phyloP scores from a whole-genome alignment of 2,113 vertebrate genomes.

The Tenrec ecaudatus region DNA sequence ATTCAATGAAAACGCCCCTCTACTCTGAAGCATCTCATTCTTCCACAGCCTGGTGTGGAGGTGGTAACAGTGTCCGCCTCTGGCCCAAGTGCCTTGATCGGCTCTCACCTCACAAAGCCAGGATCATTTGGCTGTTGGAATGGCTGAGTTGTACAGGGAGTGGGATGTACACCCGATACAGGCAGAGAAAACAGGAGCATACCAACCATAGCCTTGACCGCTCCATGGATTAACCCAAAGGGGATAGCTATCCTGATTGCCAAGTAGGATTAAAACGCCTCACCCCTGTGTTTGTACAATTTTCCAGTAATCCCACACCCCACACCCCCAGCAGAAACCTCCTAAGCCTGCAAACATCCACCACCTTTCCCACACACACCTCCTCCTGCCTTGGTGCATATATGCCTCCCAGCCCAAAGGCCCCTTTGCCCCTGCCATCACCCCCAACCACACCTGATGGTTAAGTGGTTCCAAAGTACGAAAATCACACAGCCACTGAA shows the following conservation, averaged over 20 bases:
- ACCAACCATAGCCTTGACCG: neutral
- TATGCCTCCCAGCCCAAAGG: neutral
- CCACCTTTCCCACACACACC: neutral
- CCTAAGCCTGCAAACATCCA: neutral
- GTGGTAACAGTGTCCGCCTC: accelerated
- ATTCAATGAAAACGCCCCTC: neutral
- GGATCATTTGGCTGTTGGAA: neutral
- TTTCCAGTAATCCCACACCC: neutral
- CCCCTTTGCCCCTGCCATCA: neutral
- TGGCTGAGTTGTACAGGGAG: neutral
- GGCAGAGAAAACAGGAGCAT: neutral
- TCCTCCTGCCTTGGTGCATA: neutral
- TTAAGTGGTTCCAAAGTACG: neutral
- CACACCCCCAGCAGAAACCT: neutral
- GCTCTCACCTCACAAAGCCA: neutral
- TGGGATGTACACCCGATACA: neutral
- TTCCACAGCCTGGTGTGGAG: neutral
- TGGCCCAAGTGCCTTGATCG: neutral
- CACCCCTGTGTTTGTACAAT: neutral
- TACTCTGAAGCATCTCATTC: neutral
- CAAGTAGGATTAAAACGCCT: neutral
- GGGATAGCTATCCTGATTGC: neutral
- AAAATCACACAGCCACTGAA: neutral
- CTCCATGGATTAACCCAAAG: neutral
- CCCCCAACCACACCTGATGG: neutral